These are phyloP conservation scores for Enteromius viviparus DNA, from an alignment of 2,797 vertebrate genomes.

Conservation along the genomic window DNA sequence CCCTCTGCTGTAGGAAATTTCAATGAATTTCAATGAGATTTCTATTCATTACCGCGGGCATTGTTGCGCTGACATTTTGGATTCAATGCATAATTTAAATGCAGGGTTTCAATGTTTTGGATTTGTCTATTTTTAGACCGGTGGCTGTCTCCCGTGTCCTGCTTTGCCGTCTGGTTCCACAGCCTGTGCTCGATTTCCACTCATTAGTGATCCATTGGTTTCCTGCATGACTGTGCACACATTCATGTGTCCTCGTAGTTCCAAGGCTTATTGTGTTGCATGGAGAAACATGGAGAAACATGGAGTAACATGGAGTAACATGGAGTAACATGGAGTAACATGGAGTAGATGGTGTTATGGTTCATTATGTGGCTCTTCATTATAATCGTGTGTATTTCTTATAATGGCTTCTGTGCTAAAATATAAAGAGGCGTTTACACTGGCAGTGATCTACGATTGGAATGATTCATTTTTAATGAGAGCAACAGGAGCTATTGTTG, in stretches of 20 bases:
- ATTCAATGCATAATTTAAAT: conserved; percentile 52
- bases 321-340: conserved; percentile 15
- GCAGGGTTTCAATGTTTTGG: conserved; percentile 42
- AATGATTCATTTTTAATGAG: background rate
- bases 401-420: background rate
- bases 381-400: background rate
- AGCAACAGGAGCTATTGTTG: background rate
- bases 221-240: conserved; percentile 29
- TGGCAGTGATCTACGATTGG: background rate
- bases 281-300: conserved; percentile 15
- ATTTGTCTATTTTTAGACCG: conserved; percentile 47
- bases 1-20: conserved; percentile 38
- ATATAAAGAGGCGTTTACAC: background rate
- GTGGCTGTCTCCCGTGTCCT: conserved; percentile 31
- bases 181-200: conserved; percentile 5
- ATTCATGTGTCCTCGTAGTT: conserved; percentile 8
- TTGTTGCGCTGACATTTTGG: conserved; percentile 53
- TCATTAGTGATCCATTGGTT: conserved; percentile 41
- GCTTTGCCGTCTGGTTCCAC: conserved; percentile 31
- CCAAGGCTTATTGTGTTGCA: background rate
- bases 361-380: background rate
- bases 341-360: conserved; percentile 4
- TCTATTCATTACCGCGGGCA: conserved; percentile 47
- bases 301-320: no score
- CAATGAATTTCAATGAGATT: conserved; percentile 48